Conservation (phyloP, 2,113 vertebrate genomes). For the Bubalus kerabau region DNA sequence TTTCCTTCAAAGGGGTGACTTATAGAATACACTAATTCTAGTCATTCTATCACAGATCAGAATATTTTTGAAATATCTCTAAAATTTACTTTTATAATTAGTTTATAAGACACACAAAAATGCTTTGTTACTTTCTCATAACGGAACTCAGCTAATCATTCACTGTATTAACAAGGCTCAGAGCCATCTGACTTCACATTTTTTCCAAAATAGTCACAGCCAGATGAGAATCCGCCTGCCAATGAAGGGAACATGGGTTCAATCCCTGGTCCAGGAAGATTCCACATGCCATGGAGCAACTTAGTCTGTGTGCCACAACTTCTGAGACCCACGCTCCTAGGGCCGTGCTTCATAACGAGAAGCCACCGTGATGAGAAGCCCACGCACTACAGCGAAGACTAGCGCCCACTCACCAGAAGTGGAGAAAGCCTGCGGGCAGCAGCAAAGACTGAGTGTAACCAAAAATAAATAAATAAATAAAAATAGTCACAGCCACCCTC, state of each 20-base stretch:
- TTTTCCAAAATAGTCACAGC: background rate
- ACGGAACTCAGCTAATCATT: background rate
- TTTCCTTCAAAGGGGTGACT: background rate
- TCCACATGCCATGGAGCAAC: background rate
- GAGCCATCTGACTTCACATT: background rate
- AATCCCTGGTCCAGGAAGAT: background rate
- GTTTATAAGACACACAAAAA: background rate
- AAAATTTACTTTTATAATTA: background rate
- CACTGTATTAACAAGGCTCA: background rate
- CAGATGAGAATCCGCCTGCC: background rate
- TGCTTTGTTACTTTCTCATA: background rate
- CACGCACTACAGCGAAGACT: rapidly evolving
- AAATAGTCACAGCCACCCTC: background rate
- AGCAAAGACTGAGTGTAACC: background rate
- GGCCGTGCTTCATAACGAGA: background rate
- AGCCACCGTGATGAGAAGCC: background rate
- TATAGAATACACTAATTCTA: background rate
- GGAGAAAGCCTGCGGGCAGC: background rate
- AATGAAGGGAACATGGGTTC: background rate
- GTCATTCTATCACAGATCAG: background rate
- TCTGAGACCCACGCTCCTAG: background rate
- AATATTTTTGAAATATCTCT: background rate
- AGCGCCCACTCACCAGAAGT: background rate
- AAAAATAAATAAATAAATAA: background rate
- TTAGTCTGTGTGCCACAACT: background rate